Evolutionary conservation across 30 jellyfish, hydroid and myxozoan species (phyloP).

Genomic region (Kudoa iwatai): DNA sequence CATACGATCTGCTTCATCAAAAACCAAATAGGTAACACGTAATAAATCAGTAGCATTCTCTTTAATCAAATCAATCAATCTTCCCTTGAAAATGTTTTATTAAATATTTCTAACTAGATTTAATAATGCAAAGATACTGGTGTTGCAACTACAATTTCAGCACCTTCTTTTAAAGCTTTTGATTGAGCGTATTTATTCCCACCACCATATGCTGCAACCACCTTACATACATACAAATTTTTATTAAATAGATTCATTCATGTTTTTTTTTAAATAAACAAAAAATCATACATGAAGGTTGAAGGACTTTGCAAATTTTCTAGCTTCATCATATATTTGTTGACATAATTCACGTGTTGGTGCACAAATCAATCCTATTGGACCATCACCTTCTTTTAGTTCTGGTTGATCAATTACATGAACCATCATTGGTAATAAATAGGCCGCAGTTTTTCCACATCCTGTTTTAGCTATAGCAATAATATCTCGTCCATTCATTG

Average conservation of each 20-base stretch:
- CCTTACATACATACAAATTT: too few relatives aligned
- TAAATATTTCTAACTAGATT: neutral
- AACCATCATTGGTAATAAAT: conserved; percentile 71
- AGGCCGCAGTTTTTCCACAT: conserved; percentile 91
- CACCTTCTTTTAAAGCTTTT: conserved; percentile 53
- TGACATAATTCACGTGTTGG: conserved; percentile 88
- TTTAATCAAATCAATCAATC: conserved; percentile 41
- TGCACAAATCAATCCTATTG: conserved; percentile 63
- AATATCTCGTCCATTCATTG: conserved; percentile 66
- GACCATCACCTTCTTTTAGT: conserved; percentile 77
- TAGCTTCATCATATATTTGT: conserved; percentile 39
- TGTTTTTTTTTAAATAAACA: too few relatives aligned
- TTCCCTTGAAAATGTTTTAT: conserved; percentile 13
- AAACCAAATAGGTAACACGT: conserved; percentile 49
- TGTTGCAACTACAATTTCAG: conserved; percentile 67
- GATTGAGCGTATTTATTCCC: conserved; percentile 82
- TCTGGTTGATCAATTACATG: conserved; percentile 63
- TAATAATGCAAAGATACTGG: conserved; percentile 12
- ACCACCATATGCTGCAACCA: conserved; percentile 91
- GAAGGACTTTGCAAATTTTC: conserved; percentile 42
- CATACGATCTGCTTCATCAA: conserved; percentile 91
- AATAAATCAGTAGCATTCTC: conserved; percentile 35
- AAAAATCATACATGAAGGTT: conserved; percentile 16
- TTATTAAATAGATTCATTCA: too few relatives aligned
- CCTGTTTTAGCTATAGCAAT: conserved; percentile 95